Conservation (phyloP, 2,888 invertebrate species). For the Archaeoteleia sp. region DNA sequence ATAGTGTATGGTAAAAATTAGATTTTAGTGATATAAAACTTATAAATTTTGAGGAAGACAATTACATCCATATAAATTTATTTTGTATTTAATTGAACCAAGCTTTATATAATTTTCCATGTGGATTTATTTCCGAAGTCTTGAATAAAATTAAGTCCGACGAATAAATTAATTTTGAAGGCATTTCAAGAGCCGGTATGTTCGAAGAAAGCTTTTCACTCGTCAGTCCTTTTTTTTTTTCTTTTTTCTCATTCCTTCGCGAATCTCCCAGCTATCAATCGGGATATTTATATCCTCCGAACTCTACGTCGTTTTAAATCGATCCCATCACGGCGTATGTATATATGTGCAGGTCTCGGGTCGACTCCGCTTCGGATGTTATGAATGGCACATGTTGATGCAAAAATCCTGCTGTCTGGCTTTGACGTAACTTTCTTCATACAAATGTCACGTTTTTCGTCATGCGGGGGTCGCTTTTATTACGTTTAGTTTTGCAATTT, state of each 20-base stretch:
- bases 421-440: slow-evolving; percentile 30
- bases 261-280: slow-evolving; percentile 7
- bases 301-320: slow-evolving; percentile 15
- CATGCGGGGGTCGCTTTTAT: too few species aligned
- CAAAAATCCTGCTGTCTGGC: slow-evolving; percentile 15
- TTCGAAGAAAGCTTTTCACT: background rate
- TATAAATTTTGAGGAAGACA: too few species aligned
- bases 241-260: background rate
- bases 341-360: slow-evolving; percentile 3
- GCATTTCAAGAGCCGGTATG: too few species aligned
- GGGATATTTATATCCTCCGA: slow-evolving; percentile 20
- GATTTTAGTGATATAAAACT: too few species aligned
- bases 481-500: too few species aligned
- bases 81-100: too few species aligned
- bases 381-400: slow-evolving; percentile 24
- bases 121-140: too few species aligned
- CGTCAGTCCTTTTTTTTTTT: background rate
- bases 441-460: slow-evolving; percentile 4
- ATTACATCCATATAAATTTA: too few species aligned
- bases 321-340: slow-evolving; percentile 14
- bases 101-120: too few species aligned
- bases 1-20: too few species aligned
- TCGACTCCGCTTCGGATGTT: slow-evolving; percentile 13
- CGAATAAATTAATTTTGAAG: background rate
- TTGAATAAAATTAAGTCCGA: too few species aligned